These are phyloP conservation scores for Tenthredo notha DNA, from an alignment of 2,888 invertebrate species.

Conservation along the genomic window DNA sequence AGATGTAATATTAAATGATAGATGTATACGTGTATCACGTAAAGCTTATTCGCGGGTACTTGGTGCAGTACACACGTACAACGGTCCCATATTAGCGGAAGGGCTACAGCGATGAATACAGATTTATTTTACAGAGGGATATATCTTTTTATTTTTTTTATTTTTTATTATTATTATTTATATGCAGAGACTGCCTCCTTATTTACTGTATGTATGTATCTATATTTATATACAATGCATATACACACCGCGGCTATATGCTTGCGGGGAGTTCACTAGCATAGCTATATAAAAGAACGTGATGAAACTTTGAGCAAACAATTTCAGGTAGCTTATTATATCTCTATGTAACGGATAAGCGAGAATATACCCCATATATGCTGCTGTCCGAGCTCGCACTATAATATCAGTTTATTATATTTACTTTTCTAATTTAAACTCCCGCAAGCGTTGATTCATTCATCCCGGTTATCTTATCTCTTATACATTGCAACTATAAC, in stretches of 20 bases:
- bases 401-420: not conserved
- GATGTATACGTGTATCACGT: not conserved
- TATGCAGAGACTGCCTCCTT: not conserved
- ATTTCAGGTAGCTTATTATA: not conserved
- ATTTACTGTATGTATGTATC: not conserved
- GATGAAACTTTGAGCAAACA: conserved; percentile 3
- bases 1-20: not conserved
- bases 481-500: not conserved
- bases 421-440: not conserved
- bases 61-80: conserved; percentile 1
- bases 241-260: not conserved
- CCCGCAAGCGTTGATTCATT: conserved; percentile 8
- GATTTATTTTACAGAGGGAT: not conserved
- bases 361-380: not conserved
- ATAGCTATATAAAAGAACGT: not conserved
- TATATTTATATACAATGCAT: not conserved
- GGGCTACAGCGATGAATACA: conserved; percentile 26
- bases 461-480: not conserved
- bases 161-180: not conserved
- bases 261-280: not conserved
- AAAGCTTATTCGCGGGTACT: not conserved
- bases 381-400: not conserved
- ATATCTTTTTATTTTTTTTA: not conserved
- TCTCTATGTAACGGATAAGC: not conserved
- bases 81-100: conserved; percentile 40